Conservation (phyloP, 2,888 invertebrate genomes). For the Ormyrus nitidulus region DNA sequence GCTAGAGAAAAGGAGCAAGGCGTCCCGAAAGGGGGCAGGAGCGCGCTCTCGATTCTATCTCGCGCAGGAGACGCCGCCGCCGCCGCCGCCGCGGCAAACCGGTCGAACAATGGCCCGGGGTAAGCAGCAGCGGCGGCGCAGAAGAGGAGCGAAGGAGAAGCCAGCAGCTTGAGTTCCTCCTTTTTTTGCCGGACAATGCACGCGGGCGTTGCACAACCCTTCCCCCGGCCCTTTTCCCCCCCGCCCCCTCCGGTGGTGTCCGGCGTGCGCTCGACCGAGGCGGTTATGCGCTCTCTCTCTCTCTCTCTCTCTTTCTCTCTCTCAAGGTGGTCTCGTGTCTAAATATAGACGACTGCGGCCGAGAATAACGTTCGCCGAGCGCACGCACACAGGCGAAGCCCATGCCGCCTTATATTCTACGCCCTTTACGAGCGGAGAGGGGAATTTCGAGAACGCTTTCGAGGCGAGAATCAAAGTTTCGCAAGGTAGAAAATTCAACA, state of each 20-base stretch:
- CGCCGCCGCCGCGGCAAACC: constrained; percentile 1
- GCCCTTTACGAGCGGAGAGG: too few species aligned
- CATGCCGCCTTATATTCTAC: too few species aligned
- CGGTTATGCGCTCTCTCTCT: constrained; percentile 8
- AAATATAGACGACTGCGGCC: constrained; percentile 72
- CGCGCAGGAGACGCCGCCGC: too few species aligned
- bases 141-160: background rate
- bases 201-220: constrained; percentile 44
- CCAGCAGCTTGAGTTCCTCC: constrained; percentile 22
- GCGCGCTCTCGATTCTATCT: too few species aligned
- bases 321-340: constrained; percentile 74
- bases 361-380: constrained; percentile 69
- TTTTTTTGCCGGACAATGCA: constrained; percentile 49
- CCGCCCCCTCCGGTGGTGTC: constrained; percentile 15
- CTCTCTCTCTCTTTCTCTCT: constrained; percentile 63
- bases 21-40: constrained; percentile 16
- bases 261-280: background rate
- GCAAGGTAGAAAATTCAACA: too few species aligned
- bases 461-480: too few species aligned
- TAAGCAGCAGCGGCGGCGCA: constrained; percentile 20
- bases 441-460: too few species aligned
- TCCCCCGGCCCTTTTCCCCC: background rate
- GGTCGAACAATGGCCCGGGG: constrained; percentile 55
- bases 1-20: constrained; percentile 5
- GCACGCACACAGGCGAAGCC: constrained; percentile 2